phyloP scores from a whole-genome alignment of 2,888 invertebrate genomes.

The Clepsis dumicolana region DNA sequence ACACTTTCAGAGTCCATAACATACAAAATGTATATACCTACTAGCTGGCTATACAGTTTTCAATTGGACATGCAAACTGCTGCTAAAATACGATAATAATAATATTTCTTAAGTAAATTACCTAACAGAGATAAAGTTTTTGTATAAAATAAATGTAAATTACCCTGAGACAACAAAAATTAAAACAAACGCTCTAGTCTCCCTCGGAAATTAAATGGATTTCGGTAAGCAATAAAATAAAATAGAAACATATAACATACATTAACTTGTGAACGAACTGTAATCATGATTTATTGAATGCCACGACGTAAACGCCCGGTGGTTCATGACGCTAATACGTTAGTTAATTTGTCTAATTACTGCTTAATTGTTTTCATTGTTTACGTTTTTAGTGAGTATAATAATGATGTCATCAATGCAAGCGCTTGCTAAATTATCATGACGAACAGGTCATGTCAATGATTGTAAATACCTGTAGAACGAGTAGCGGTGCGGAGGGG shows the following conservation, averaged over 20 bases:
- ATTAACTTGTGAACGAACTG: slow-evolving; percentile 35
- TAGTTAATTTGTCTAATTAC: slow-evolving; percentile 23
- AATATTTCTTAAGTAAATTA: neutral
- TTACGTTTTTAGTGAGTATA: slow-evolving; percentile 14
- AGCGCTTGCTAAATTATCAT: slow-evolving; percentile 9
- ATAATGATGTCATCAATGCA: slow-evolving; percentile 25
- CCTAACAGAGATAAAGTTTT: neutral
- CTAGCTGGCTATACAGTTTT: neutral
- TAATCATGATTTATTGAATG: slow-evolving; percentile 35
- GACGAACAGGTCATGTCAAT: slow-evolving; percentile 56
- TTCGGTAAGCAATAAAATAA: slow-evolving; percentile 33
- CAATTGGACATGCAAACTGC: neutral
- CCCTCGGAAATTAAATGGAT: slow-evolving; percentile 15
- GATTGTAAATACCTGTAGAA: slow-evolving; percentile 77
- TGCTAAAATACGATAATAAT: neutral
- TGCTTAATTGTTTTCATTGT: slow-evolving; percentile 24
- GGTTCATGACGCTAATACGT: slow-evolving; percentile 21
- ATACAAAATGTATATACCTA: neutral
- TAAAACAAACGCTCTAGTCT: slow-evolving; percentile 17
- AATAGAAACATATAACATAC: slow-evolving; percentile 32
- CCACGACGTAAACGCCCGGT: slow-evolving; percentile 21
- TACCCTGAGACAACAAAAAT: neutral
- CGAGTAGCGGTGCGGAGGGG: slow-evolving; percentile 75
- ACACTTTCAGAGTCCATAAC: neutral
- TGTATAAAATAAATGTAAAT: slow-evolving; percentile 1